phyloP scores from a whole-genome alignment of 2,888 invertebrate species.

The Epiblema foenella region DNA sequence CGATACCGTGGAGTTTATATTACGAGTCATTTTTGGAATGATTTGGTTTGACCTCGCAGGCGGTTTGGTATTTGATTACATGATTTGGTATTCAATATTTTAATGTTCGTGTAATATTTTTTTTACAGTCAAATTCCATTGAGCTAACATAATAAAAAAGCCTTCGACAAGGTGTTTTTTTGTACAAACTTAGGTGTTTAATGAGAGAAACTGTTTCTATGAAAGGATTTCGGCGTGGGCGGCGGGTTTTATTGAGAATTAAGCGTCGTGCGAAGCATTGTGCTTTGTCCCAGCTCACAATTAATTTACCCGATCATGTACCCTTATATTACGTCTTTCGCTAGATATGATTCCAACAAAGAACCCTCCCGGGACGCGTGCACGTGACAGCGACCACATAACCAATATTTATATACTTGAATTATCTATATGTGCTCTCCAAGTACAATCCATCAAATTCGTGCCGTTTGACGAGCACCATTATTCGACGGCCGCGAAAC shows the following conservation, averaged over 20 bases:
- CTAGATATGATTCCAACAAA: slow-evolving; percentile 35
- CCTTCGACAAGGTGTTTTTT: no score
- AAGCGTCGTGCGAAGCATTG: neutral
- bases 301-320: slow-evolving; percentile 31
- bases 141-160: no score
- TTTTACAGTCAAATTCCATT: no score
- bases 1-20: neutral
- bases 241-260: slow-evolving; percentile 15
- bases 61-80: neutral
- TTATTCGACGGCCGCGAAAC: slow-evolving; percentile 81
- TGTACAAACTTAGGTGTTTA: slow-evolving; percentile 12
- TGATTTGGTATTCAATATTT: neutral
- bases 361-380: slow-evolving; percentile 10
- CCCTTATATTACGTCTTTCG: slow-evolving; percentile 13
- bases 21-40: neutral
- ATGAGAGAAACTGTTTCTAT: slow-evolving; percentile 27
- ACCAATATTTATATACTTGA: slow-evolving; percentile 47
- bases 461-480: slow-evolving; percentile 73
- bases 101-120: no score
- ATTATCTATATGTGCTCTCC: slow-evolving; percentile 51
- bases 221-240: slow-evolving; percentile 16
- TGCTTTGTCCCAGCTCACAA: slow-evolving; percentile 25
- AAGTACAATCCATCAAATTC: slow-evolving; percentile 74
- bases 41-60: neutral
- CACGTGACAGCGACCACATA: slow-evolving; percentile 14